A percentile compares a stretch with the other conserved stretches of the same genome.
These are phyloP conservation scores for Anguilla marmorata DNA, from an alignment of 2,797 vertebrate genomes.

Conservation along the genomic window DNA sequence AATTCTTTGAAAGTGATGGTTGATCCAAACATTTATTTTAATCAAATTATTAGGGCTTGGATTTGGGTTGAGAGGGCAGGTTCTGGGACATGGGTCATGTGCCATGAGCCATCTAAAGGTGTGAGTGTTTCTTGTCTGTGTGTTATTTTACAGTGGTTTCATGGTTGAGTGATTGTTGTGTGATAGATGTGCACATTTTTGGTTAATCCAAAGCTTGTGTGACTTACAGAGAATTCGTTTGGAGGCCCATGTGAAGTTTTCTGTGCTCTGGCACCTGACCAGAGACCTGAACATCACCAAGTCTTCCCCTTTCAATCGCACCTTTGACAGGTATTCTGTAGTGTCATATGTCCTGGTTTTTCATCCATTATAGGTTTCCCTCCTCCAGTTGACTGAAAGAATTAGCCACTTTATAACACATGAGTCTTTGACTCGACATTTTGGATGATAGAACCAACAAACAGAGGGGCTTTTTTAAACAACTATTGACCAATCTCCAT, in stretches of 20 bases:
- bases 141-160: too few relatives aligned
- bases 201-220: not conserved
- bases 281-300: slow-evolving; percentile 96
- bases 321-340: slow-evolving; percentile 89
- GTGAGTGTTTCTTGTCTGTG: not conserved
- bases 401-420: not conserved
- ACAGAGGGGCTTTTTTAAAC: not conserved
- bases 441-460: not conserved
- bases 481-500: not conserved
- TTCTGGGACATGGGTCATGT: not conserved
- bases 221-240: slow-evolving; percentile 84
- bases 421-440: not conserved
- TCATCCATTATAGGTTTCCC: not conserved
- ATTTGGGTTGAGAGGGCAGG: too few relatives aligned
- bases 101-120: not conserved
- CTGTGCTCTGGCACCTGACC: slow-evolving; percentile 96
- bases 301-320: slow-evolving; percentile 92
- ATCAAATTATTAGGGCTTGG: too few relatives aligned
- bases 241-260: slow-evolving; percentile 95
- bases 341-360: not conserved
- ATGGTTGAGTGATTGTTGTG: not conserved
- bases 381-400: not conserved
- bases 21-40: too few relatives aligned
- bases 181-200: not conserved
- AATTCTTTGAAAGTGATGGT: too few relatives aligned